These are phyloP conservation scores for Contarinia nasturtii DNA, from an alignment of 1,140 invertebrate genomes.

Conservation along the genomic window DNA sequence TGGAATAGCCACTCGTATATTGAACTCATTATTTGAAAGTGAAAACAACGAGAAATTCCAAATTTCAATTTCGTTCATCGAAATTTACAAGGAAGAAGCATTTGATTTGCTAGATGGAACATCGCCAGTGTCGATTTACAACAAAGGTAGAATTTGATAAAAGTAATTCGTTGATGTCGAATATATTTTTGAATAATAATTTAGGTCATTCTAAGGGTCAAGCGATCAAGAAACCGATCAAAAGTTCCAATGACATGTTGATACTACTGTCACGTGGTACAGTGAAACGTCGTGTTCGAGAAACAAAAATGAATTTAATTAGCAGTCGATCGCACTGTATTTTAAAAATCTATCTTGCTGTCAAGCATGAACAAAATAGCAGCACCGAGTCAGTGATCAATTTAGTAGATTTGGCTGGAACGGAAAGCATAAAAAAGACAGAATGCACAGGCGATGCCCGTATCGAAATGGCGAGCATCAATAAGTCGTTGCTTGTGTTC, in stretches of 20 bases:
- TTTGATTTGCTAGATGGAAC: too few species aligned
- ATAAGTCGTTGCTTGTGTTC: constrained; percentile 1
- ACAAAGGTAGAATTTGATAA: too few species aligned
- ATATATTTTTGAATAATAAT: too few species aligned
- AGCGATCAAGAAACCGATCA: background rate
- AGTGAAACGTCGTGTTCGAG: constrained; percentile 28
- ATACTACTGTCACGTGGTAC: background rate
- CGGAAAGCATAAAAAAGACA: constrained; percentile 10
- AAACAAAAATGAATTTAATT: constrained; percentile 74
- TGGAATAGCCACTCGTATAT: too few species aligned
- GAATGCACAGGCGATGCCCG: constrained; percentile 10
- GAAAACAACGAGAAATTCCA: too few species aligned
- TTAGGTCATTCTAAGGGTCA: background rate
- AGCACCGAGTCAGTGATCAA: constrained; percentile 34
- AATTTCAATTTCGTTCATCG: too few species aligned
- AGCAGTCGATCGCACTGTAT: constrained; percentile 77
- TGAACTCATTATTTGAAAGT: too few species aligned
- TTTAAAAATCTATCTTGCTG: constrained; percentile 42
- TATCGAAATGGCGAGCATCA: constrained; percentile 6
- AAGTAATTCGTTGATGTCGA: too few species aligned
- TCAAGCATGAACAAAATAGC: background rate
- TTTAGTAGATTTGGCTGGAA: constrained; percentile 63
- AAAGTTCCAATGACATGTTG: background rate
- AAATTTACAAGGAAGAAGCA: too few species aligned
- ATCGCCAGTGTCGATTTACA: too few species aligned